Base-by-base conservation (phyloP, 2,113 vertebrate genomes). In the Eulacestoma nigropectus region DNA sequence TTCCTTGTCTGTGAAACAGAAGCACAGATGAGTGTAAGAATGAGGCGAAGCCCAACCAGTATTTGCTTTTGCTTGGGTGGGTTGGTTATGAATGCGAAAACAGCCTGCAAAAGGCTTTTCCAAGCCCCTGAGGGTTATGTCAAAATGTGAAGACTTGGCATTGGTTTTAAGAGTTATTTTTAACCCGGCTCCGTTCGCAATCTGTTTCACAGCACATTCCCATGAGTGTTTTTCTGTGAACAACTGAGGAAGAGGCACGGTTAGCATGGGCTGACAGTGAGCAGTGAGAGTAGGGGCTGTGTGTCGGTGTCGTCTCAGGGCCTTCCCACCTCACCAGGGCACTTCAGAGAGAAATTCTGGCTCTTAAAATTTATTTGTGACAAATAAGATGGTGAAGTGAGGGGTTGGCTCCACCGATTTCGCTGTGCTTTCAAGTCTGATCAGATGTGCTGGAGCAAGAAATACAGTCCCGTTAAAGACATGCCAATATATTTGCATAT, bases 131-230 rank as follows among this genome's bases (percentile, higher is more conserved):
- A 52, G 70, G 39, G 33, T 64, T 76, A 49, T 82, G 49, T 85
- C 57, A 79, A 72, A 94, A 85, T 60, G 27, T 37, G 62, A 82
- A 79, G 35, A 35, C 27, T 68, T 75, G 44, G 11, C 5, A 0
- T 42, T 84, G 16, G 7, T 78, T 74, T 57, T 62, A 30, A 39
- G 59, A 55, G 50, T 70, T 94, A 82, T 91, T 93, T 97, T 96
- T 84, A 93, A 26, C 70, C 49, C 57, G 7, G 13, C 37, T 85
- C 17, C 53, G 32, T 62, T 91, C 0, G 0, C 74, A 95, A 1
- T 52, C 84, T 84, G 35, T 87, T 93, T 64, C 70, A 56, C 49
- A 60, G 22, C 27, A 49, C 29, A 4, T 52, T 78, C 44, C 68
- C 27, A 2, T n/a, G 29, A 47, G 39, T 35, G 14, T 47, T 91